Percentiles rank a stretch among this genome's conserved stretches.
Evolutionary conservation across 2,113 vertebrate species (phyloP).

Genomic region (Etheostoma spectabile): DNA sequence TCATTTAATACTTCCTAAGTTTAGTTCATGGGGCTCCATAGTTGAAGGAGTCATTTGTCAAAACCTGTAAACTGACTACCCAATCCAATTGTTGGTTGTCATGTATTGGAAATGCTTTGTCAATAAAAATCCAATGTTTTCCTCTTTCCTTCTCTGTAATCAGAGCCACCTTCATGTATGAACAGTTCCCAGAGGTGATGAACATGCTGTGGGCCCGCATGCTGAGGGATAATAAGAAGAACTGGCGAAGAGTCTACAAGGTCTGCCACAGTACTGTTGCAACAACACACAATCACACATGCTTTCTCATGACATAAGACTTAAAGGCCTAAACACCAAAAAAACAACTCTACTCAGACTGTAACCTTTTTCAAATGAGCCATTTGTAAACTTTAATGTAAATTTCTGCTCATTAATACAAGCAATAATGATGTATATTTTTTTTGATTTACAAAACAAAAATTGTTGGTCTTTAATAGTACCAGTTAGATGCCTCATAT

Average conservation of each 20-base stretch:
- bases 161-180: slow-evolving; percentile 98
- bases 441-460: background rate
- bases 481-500: background rate
- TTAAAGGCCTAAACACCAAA: background rate
- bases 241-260: slow-evolving; percentile 99
- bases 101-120: background rate
- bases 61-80: background rate
- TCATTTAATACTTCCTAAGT: background rate
- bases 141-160: slow-evolving; percentile 12
- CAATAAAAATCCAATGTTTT: background rate
- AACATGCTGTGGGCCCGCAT: slow-evolving; percentile 99
- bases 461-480: background rate
- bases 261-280: slow-evolving; percentile 74
- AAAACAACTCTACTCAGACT: background rate
- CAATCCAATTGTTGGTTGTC: background rate
- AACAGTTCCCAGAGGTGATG: slow-evolving; percentile 99
- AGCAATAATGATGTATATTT: background rate
- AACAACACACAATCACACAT: slow-evolving; percentile 10
- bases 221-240: slow-evolving; percentile 99
- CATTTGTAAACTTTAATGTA: background rate
- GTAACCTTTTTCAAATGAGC: background rate
- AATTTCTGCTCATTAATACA: background rate
- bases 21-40: background rate
- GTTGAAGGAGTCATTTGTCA: background rate
- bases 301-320: slow-evolving; percentile 5